These are phyloP conservation scores for Gymnocheta viridis DNA, from an alignment of 2,888 invertebrate genomes.

Conservation along the genomic window DNA sequence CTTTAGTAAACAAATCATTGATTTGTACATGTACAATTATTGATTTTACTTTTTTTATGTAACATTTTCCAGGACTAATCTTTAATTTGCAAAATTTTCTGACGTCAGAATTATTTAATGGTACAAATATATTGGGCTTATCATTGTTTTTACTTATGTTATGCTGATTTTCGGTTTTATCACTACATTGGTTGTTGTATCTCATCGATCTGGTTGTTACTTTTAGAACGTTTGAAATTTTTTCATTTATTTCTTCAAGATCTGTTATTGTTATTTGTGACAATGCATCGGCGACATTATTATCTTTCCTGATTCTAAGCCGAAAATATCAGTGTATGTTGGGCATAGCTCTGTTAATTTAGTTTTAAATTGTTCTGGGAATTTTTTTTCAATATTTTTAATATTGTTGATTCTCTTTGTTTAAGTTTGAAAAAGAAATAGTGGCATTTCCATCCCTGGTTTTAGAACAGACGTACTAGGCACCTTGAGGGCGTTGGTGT, in stretches of 20 bases:
- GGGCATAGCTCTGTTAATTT: too few species aligned
- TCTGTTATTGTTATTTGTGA: constrained; percentile 15
- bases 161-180: neutral
- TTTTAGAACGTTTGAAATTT: neutral
- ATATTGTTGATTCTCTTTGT: too few species aligned
- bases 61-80: constrained; percentile 4
- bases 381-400: too few species aligned
- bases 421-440: too few species aligned
- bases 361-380: too few species aligned
- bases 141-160: neutral
- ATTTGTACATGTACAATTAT: constrained; percentile 27
- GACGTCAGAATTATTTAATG: constrained; percentile 36
- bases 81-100: constrained; percentile 46
- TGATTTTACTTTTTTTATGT: constrained; percentile 22
- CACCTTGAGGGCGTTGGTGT: too few species aligned
- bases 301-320: constrained; percentile 61
- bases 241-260: neutral
- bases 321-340: too few species aligned
- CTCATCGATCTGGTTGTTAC: constrained; percentile 29
- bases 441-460: too few species aligned
- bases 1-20: constrained; percentile 34
- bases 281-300: constrained; percentile 51
- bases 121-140: constrained; percentile 29
- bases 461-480: too few species aligned
- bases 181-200: neutral